Evolutionary conservation across 2,797 vertebrate genomes (phyloP), one percentile per base, ranked within the genome.

Genomic region (Anas flavirostris): DNA sequence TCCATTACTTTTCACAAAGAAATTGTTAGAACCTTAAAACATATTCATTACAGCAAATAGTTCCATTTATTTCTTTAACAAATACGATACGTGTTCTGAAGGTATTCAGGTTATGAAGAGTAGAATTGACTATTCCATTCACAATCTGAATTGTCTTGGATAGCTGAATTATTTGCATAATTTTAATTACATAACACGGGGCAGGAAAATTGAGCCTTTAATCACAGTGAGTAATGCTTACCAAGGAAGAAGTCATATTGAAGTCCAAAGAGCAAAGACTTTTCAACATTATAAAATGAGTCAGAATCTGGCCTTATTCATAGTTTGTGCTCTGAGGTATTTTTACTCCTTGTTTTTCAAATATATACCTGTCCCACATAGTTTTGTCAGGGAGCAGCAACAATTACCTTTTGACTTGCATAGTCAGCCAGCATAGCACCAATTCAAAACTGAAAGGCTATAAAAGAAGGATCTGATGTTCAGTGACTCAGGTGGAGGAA

Each of bases 121-220:
- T 59, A 56, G 48, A 62, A 82, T 12, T 82, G 86, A 72, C 68
- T 91, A 58, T 75, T 93, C 62, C 53, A 69, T 86, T 93, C 62
- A 87, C 53, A 91, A 14, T 56, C 81, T 80, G 33, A 74, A 84
- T 84, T 82, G 83, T 89, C 81, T 94, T 94, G 86, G 33, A 73
- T 58, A 93, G 88, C 53, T 86, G 66, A 91, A 81, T 91, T 94
- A 93, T 91, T 96, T 96, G 83, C 88, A 87, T 87, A 78, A 62
- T 81, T 91, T 93, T 93, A 92, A 82, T 94, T 96, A 85, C 55
- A 78, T 94, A 92, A 94, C 50, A 55, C 11, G 44, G 59, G 29
- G 50, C 26, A 86, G 69, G 81, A 93, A 93, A 95, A 88, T 26
- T 43, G 72, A 93, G 78, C 75, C 58, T 94, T 95, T 91, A 91